Evolutionary conservation across 1,140 invertebrate species (phyloP), one percentile per base, ranked within the genome.

Genomic region (Atta colombica): DNA sequence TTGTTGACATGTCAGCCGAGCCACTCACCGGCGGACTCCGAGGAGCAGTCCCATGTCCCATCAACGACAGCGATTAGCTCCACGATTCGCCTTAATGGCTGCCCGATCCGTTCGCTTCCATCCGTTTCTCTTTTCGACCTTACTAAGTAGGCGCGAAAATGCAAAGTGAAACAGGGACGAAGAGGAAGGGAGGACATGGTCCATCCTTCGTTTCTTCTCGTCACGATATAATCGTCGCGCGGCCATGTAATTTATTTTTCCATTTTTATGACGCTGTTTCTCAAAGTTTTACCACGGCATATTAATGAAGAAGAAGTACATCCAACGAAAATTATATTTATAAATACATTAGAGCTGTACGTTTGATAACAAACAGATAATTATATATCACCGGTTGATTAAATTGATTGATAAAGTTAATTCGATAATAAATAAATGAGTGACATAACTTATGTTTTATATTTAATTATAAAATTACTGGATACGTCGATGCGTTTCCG

Each of bases 111-210:
- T 66, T 49, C 16, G 58, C 69, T 81, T 69, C 78, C 68, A 72
- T 66, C 49, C 45, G 35, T 74, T 60, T 75, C 35, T 69, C 55
- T 51, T 60, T 53, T 87, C 69, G 61, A 75, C 14, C n/a, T 85
- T 87, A 85, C 77, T 85, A 85, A 87, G 71, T 65, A 60, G 81
- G 51, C 72, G 86, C 61, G 81, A 85, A 87, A 85, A 85, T 87
- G 86, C 71, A 21, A 85, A 71, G 72, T 77, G 71, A 87, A 77
- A 85, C 55, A 53, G 65, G 49, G 51, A 60, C n/a, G 49, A 31
- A 16, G 1, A n/a, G 14, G n/a, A 31, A 25, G 0, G 14, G 18
- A 28, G 51, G 28, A 71, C 45, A 60, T 58, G 66, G 77, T 61
- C 66, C 18, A 80, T 51, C 18, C 10, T 66, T 8, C 61, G 49